Evolutionary conservation across 2,888 invertebrate species (phyloP).

Genomic region (Acleris literana): DNA sequence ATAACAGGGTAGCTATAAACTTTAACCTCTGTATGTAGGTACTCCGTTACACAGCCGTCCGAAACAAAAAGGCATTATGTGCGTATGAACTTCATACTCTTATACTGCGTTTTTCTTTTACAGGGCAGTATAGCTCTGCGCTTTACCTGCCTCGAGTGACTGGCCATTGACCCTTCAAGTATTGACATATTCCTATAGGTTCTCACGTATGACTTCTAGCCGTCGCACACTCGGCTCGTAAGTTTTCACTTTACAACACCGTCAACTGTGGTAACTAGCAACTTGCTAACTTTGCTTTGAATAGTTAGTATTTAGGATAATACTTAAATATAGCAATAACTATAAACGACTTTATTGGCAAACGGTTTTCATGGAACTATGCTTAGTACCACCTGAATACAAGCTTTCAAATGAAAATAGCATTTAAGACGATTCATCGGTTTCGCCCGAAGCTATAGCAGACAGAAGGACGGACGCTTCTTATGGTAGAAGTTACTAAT

Average conservation of each 20-base stretch:
- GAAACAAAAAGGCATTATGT: no score
- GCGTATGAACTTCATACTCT: no score
- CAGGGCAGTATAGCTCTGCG: slow-evolving; percentile 48
- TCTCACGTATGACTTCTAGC: slow-evolving; percentile 75
- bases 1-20: slow-evolving; percentile 36
- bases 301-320: slow-evolving; percentile 36
- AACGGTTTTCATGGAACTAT: no score
- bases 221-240: slow-evolving; percentile 53
- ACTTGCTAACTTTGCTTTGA: slow-evolving; percentile 41
- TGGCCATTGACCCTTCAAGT: slow-evolving; percentile 82
- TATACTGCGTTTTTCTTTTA: no score
- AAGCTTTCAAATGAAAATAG: no score
- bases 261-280: slow-evolving; percentile 44
- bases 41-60: slow-evolving; percentile 54
- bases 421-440: no score
- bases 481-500: no score
- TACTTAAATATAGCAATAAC: neutral
- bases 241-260: slow-evolving; percentile 56
- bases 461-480: no score
- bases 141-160: slow-evolving; percentile 67
- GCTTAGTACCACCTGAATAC: no score
- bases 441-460: no score
- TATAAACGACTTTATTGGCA: no score
- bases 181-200: slow-evolving; percentile 83
- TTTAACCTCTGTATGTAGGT: slow-evolving; percentile 29